Evolutionary conservation across 2,113 vertebrate genomes (phyloP).

Genomic region (Condylura cristata): DNA sequence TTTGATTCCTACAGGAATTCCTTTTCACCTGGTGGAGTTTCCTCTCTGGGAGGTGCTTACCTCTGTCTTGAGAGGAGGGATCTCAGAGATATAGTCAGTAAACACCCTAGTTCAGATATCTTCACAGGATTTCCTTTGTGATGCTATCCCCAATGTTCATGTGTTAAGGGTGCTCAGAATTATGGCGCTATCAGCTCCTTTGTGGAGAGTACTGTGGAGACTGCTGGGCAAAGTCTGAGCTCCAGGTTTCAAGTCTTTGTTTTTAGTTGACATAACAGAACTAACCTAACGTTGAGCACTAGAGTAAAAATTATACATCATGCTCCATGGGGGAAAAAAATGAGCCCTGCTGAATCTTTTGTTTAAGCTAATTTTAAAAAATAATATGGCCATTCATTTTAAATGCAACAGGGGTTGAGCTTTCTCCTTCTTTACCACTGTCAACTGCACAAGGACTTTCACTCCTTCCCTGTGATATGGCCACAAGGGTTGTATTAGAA

Average conservation of each 20-base stretch:
- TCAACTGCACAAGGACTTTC: not conserved
- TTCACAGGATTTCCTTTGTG: not conserved
- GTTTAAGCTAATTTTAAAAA: slow-evolving; percentile 33
- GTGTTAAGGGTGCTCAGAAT: not conserved
- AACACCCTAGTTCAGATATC: not conserved
- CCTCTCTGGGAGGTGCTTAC: not conserved
- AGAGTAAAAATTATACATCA: not conserved
- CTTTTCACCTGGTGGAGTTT: not conserved
- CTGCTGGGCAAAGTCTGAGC: not conserved
- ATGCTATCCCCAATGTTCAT: not conserved
- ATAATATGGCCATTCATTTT: not conserved
- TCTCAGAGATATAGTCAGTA: not conserved
- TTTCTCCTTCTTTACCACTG: not conserved
- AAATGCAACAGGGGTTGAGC: not conserved
- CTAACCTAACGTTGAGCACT: not conserved
- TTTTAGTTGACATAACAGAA: not conserved
- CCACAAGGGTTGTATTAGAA: not conserved
- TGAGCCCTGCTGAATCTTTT: not conserved
- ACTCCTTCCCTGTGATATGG: not conserved
- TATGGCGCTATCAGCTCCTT: not conserved
- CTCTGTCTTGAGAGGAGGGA: not conserved
- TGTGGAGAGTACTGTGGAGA: not conserved
- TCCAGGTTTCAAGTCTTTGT: not conserved
- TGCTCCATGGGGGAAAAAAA: not conserved
- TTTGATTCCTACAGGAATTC: not conserved